Conservation (phyloP, 1,140 invertebrate genomes). For the Rhyacophila brunnea region DNA sequence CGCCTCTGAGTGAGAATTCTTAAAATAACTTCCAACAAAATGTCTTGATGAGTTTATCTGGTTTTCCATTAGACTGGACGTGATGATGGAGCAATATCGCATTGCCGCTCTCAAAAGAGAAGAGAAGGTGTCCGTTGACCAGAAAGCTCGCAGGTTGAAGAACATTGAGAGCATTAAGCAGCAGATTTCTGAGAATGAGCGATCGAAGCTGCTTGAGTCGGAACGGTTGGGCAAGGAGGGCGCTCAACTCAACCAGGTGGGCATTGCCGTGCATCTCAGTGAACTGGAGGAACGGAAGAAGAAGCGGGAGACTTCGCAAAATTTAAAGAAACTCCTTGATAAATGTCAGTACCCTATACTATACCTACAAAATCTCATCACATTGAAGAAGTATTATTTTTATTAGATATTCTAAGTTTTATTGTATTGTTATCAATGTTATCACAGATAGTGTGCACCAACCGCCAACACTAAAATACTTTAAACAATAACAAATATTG, state of each 20-base stretch:
- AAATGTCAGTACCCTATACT: slow-evolving; percentile 39
- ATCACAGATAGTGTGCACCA: not conserved
- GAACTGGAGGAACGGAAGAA: slow-evolving; percentile 49
- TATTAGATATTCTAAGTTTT: not conserved
- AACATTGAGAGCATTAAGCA: slow-evolving; percentile 43
- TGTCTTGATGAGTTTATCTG: not conserved
- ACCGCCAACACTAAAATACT: too few species aligned
- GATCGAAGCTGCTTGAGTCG: slow-evolving; percentile 57
- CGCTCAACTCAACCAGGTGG: slow-evolving; percentile 56
- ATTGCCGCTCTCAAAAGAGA: slow-evolving; percentile 44
- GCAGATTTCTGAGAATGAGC: slow-evolving; percentile 48
- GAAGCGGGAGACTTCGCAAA: slow-evolving; percentile 42
- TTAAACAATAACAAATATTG: too few species aligned
- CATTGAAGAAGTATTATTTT: too few species aligned
- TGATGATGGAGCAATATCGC: slow-evolving; percentile 57
- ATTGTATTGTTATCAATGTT: not conserved
- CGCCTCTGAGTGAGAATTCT: not conserved
- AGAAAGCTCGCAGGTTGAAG: slow-evolving; percentile 43
- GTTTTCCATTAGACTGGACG: slow-evolving; percentile 43
- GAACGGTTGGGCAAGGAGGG: slow-evolving; percentile 67
- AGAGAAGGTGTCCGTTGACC: slow-evolving; percentile 43
- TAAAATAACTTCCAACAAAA: not conserved
- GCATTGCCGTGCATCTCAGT: slow-evolving; percentile 49
- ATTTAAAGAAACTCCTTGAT: slow-evolving; percentile 48
- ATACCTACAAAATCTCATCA: too few species aligned